phyloP scores from a whole-genome alignment of 1,140 invertebrate genomes.

The Pachypeltis micranthus region DNA sequence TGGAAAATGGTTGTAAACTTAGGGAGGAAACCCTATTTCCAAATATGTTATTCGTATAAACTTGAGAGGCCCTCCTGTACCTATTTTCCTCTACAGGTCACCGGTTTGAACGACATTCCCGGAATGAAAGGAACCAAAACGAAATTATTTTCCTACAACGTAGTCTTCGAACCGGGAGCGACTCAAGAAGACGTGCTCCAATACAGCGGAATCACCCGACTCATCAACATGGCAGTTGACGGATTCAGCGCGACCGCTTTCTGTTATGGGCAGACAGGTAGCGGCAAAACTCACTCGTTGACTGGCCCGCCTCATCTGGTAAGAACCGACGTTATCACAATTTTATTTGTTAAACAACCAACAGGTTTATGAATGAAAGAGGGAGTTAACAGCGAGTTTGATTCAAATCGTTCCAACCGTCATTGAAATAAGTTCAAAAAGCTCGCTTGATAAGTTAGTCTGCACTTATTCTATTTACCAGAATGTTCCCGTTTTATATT shows the following conservation, averaged over 20 bases:
- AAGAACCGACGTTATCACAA: no score
- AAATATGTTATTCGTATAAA: not conserved
- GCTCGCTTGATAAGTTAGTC: no score
- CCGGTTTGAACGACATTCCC: constrained; percentile 24
- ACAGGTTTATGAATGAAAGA: no score
- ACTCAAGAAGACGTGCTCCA: constrained; percentile 55
- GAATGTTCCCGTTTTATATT: no score
- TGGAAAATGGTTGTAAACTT: no score
- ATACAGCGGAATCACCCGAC: constrained; percentile 58
- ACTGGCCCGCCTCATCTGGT: constrained; percentile 82
- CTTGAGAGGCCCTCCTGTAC: not conserved
- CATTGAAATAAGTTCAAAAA: no score
- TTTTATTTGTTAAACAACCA: no score
- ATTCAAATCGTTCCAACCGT: no score
- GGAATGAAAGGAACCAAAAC: constrained; percentile 45
- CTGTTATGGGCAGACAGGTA: constrained; percentile 95
- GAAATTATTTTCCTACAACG: constrained; percentile 73
- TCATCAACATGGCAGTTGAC: constrained; percentile 84
- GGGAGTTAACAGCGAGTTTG: no score
- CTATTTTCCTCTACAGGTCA: constrained; percentile 25
- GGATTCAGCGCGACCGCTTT: constrained; percentile 87
- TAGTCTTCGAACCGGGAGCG: constrained; percentile 77
- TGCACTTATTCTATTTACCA: no score
- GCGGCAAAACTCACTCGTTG: constrained; percentile 90
- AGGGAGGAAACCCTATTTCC: no score